Base-by-base conservation (phyloP, 2,113 vertebrate species). In the Gobius niger region DNA sequence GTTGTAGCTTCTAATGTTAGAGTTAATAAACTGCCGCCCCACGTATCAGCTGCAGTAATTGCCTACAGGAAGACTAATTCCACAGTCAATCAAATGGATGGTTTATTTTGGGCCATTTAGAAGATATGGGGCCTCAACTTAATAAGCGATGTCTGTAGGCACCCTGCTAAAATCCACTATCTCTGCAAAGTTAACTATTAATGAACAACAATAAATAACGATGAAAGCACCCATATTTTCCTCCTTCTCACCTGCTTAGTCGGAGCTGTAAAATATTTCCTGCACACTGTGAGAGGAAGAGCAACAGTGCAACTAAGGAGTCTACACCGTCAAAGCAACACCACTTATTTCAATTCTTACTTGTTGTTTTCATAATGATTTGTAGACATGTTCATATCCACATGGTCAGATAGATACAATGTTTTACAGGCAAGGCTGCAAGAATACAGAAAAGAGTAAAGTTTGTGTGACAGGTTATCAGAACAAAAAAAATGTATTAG, bases 11-110 rank as follows among this genome's bases (percentile, higher is more conserved):
- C 76, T 77, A 83, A 85, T 63, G 63, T 78, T 56, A 78, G 75
- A 67, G 70, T 82, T 85, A 72, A 60, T 80, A 76, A 83, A 78
- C 69, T 51, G 63, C 63, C 75, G 72, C 75, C 74, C 54, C 15
- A 72, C 9, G 40, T 67, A 69, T 82, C 78, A 69, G 84, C 51
- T 52, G 50, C 71, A 67, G 70, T 84, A 87, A 86, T 82, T 74
- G 82, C 77, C 72, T 72, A 75, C 72, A 82, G 73, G 76, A 82
- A 73, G 60, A 76, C 78, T 82, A 65, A 85, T 85, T 82, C 69
- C 65, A 72, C 40, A 83, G 85, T 83, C 79, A 78, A 72, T 82
- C 77, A 84, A 83, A 82, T 13, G 67, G 64, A 79, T 69, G 73
- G 72, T 78, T 82, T 77, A 78, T 80, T 78, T 73, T 76, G 41